Base-by-base conservation (phyloP, 2,888 invertebrate species). In the Mimas tiliae region DNA sequence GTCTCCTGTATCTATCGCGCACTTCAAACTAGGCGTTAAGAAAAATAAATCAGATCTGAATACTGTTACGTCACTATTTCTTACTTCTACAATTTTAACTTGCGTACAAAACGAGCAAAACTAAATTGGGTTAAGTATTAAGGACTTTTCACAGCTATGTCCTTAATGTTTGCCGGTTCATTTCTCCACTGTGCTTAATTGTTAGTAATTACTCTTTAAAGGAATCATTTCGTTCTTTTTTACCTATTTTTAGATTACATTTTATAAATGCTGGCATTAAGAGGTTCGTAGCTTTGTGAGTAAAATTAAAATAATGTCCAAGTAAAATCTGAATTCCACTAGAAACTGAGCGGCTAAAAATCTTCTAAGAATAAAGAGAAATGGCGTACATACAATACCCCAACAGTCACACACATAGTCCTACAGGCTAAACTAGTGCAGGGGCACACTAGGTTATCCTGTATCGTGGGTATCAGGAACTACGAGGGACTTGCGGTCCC, bases 81-180 rank as follows among this genome's bases (percentile, higher is more conserved):
- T 38, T 11, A 4, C 38, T 11, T 16, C 58, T 19, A 19, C 38
- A 42, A 58, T 58, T 58, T 19, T 38, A 19, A 19, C 38, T 58
- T 12, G 12, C 42, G 58, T 38, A 42, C 19, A 19, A 58, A 58
- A 58, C 42, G 58, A 58, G 58, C 19, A 58, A 58, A 58, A 58
- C 19, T 19, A 42, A 58, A 58, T 58, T 58, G 42, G 19, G 58
- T 55, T 55, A 55, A 58, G 58, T 19, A 58, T 58, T 42, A 58
- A 58, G 58, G 58, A 58, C 58, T 58, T 38, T 58, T 38, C 58
- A 42, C 58, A 42, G 58, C 58, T 58, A 42, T 58, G 42, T 42
- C 38, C 58, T 19, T 16, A 58, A 58, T 38, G 38, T 42, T 58
- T 58, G 42, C 42, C 58, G 42, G 58, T 42, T 42, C 58, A 58